A percentile compares a stretch with the other conserved stretches of the same genome.
Evolutionary conservation across 2,113 vertebrate genomes (phyloP).

Genomic region (Nyctereutes procyonoides): DNA sequence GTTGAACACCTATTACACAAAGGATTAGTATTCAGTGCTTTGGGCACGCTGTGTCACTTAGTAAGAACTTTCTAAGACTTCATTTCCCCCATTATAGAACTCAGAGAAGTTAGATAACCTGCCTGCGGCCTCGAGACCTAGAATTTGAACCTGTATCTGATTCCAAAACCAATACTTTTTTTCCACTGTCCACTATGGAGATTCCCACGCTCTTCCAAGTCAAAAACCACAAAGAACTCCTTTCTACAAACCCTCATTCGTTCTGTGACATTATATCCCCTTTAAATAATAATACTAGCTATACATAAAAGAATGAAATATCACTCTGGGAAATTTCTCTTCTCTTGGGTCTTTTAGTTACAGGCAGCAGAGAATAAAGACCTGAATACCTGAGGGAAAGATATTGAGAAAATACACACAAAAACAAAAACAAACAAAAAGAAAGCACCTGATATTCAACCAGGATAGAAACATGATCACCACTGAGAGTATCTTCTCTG

Average conservation of each 20-base stretch:
- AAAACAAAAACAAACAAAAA: neutral
- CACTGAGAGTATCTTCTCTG: neutral
- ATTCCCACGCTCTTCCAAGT: neutral
- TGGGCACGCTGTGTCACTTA: neutral
- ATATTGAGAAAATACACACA: neutral
- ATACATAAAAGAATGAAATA: neutral
- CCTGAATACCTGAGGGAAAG: constrained; percentile 68
- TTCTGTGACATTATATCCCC: neutral
- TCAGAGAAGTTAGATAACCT: neutral
- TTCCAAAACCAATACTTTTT: neutral
- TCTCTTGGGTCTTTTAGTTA: constrained; percentile 67
- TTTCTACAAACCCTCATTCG: neutral
- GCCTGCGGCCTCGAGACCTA: neutral
- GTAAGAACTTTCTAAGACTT: neutral
- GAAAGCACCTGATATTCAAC: neutral
- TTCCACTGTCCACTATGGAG: neutral
- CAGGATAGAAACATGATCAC: neutral
- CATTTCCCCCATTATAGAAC: neutral
- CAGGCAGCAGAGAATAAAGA: constrained; percentile 63
- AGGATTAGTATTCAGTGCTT: neutral
- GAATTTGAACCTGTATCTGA: neutral
- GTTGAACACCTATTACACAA: neutral
- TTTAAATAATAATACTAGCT: constrained; percentile 6
- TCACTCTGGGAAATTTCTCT: neutral
- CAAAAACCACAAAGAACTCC: neutral